phyloP scores from a whole-genome alignment of 2,888 invertebrate genomes.

The Mythimna loreyi region DNA sequence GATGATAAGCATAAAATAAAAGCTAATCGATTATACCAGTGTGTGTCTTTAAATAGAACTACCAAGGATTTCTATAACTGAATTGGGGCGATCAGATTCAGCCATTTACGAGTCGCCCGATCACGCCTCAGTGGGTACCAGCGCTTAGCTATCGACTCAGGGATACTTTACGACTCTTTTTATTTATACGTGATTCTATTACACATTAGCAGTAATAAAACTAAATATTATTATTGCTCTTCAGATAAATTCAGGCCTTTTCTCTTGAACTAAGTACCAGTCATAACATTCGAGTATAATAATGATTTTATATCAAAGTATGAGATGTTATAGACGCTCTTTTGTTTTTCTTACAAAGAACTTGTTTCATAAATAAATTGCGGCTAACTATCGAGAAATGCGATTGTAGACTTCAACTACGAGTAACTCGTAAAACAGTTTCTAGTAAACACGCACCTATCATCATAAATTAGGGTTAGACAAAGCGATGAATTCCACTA shows the following conservation, averaged over 20 bases:
- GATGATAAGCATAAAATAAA: neutral
- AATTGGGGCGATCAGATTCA: conserved; percentile 55
- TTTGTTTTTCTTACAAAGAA: conserved; percentile 1
- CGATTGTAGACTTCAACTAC: conserved; percentile 32
- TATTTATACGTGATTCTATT: conserved; percentile 59
- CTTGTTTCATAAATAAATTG: conserved; percentile 10
- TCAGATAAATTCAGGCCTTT: conserved; percentile 24
- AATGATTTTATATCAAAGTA: conserved; percentile 15
- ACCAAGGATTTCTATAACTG: conserved; percentile 36
- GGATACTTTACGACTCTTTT: conserved; percentile 61
- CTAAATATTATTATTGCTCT: conserved; percentile 39
- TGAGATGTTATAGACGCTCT: neutral
- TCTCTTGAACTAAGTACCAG: conserved; percentile 13
- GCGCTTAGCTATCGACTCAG: conserved; percentile 50
- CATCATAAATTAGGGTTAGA: conserved; percentile 55
- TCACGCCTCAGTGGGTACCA: conserved; percentile 51
- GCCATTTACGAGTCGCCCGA: conserved; percentile 59
- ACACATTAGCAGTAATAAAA: conserved; percentile 54
- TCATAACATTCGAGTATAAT: conserved; percentile 16
- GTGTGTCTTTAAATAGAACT: conserved; percentile 34
- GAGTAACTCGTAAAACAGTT: conserved; percentile 46
- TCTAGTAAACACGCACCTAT: conserved; percentile 49
- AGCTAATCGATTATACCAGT: conserved; percentile 16
- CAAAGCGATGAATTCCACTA: conserved; percentile 49
- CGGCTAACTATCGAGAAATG: conserved; percentile 10